These are phyloP conservation scores for Zapornia atra DNA, from an alignment of 2,113 vertebrate genomes.

Conservation along the genomic window DNA sequence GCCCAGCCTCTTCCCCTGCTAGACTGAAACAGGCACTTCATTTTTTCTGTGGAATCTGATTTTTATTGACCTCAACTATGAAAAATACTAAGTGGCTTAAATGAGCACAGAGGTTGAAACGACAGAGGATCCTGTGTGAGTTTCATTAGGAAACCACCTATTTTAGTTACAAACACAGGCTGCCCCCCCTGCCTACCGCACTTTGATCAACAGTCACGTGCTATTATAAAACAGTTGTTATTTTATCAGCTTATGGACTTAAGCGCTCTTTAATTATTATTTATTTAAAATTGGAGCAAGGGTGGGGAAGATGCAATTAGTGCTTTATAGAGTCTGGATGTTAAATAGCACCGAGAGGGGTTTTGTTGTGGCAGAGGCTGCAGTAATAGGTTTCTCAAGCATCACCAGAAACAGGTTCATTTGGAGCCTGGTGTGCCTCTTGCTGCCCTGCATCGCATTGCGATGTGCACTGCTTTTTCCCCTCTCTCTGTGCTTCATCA, in stretches of 20 bases:
- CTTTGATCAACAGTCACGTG: not conserved
- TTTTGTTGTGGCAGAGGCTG: not conserved
- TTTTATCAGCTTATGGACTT: conserved; percentile 23
- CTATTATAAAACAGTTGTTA: not conserved
- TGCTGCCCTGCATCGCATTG: not conserved
- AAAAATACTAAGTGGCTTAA: conserved; percentile 65
- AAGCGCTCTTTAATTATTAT: not conserved
- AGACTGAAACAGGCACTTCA: not conserved
- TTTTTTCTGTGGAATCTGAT: conserved; percentile 6
- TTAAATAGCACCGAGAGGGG: not conserved
- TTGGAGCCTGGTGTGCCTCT: not conserved
- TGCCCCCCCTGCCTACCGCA: not conserved
- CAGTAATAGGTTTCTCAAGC: not conserved
- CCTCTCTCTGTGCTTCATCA: not conserved
- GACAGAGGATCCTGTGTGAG: conserved; percentile 30
- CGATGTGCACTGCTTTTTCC: not conserved
- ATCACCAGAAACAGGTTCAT: not conserved
- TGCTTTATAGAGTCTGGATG: not conserved
- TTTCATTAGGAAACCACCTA: conserved; percentile 39
- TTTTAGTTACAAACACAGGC: not conserved
- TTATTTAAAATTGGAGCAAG: not conserved
- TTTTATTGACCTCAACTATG: conserved; percentile 50
- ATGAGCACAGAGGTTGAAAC: conserved; percentile 30
- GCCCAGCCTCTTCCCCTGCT: not conserved
- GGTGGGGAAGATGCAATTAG: not conserved